Evolutionary conservation across 2,888 invertebrate genomes (phyloP).

Genomic region (Drosophila greeni): DNA sequence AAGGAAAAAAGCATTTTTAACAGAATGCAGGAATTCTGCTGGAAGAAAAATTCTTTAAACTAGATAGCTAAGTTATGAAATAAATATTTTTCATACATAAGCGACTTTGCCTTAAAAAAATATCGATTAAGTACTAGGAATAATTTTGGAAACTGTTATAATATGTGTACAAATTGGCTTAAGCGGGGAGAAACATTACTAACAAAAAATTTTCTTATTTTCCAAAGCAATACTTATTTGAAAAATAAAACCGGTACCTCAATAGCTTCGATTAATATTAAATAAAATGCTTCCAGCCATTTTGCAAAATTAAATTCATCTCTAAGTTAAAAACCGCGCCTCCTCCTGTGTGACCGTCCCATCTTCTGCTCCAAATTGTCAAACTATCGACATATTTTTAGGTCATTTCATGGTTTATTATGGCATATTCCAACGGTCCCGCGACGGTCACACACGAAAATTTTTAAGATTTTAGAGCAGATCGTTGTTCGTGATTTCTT

Average conservation of each 20-base stretch:
- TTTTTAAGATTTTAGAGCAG: constrained; percentile 32
- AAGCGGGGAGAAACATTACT: no score
- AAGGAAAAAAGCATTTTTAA: no score
- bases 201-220: no score
- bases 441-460: constrained; percentile 22
- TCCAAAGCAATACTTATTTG: no score
- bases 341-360: background rate
- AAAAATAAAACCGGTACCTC: no score
- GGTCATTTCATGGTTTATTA: background rate
- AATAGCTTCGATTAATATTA: no score
- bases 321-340: background rate
- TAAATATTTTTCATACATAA: background rate
- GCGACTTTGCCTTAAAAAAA: background rate
- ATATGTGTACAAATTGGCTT: no score
- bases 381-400: background rate
- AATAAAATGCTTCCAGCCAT: no score
- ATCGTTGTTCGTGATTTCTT: constrained; percentile 54
- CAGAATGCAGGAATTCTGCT: background rate
- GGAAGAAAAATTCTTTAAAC: background rate
- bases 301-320: no score
- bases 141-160: no score
- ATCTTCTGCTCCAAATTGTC: background rate
- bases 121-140: no score
- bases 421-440: background rate
- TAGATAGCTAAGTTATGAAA: background rate